Base-by-base conservation (phyloP, 2,888 invertebrate genomes). In the Stenodera caucasica region DNA sequence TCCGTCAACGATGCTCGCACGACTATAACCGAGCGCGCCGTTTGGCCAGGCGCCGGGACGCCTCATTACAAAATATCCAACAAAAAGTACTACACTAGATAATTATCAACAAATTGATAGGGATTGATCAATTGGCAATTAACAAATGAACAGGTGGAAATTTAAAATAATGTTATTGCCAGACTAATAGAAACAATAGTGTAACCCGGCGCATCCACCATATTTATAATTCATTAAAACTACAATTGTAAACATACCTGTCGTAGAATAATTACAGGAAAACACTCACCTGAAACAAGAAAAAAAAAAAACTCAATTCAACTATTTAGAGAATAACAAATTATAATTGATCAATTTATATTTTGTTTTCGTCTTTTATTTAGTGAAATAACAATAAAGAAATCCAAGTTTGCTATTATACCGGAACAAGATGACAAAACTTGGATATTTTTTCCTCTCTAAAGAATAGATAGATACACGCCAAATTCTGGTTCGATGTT, bases 11-110 rank as follows among this genome's bases (percentile, higher is more conserved):
- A 61, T 57, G 60, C 56, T 65, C 33, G 49, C 51, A 56, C 71
- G 69, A 64, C 58, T 58, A 62, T 62, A 61, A 54, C 70, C 70
- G 71, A 70, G 64, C 67, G 67, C 51, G 59, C 57, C 65, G 63
- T 58, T 67, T 67, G 67, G 69, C 67, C 66, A 63, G 65, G 32
- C 52, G 52, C 14, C 52, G 32, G 52, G 29, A 52, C 52, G 52
- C 15, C 26, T 18, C 52, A 12, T 18, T 52, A 12, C 11, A 52
- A 52, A 52, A 52, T 33, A 33, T 8, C 32, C 0, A 14, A 51
- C 26, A 29, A 5, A 15, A 15, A 0, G 7, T 14, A 14, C 11
- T n/a, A 51, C 51, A 30, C 51, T 18, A 21, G 18, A 40, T 21
- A 18, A 40, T 40, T 40, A 21, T 18, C 18, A 21, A 18, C 11